A percentile compares a stretch with the other conserved stretches of the same genome.
These are phyloP conservation scores for Nymphalis io DNA, from an alignment of 1,140 invertebrate genomes.

Conservation along the genomic window DNA sequence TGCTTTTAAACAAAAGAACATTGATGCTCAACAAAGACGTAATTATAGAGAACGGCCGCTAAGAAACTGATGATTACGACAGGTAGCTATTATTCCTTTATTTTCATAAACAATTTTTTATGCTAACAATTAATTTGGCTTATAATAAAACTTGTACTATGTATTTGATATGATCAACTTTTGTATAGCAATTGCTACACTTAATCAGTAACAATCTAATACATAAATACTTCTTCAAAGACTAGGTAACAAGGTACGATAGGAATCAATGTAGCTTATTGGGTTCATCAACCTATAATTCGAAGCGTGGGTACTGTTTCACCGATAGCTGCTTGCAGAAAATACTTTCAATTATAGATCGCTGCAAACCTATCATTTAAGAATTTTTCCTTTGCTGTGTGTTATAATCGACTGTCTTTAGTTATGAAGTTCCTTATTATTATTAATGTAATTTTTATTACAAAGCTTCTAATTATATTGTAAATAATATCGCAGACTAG, in stretches of 20 bases:
- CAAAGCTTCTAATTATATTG: too few relatives aligned
- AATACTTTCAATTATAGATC: conserved; percentile 54
- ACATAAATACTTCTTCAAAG: conserved; percentile 11
- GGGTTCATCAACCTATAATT: conserved; percentile 56
- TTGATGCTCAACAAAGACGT: conserved; percentile 69
- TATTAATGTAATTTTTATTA: too few relatives aligned
- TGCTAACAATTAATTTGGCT: not conserved
- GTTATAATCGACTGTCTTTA: conserved; percentile 3
- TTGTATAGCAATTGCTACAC: conserved; percentile 4
- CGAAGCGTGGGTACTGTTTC: conserved; percentile 49
- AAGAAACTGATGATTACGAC: conserved; percentile 47
- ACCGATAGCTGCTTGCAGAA: conserved; percentile 39
- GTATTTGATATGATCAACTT: too few relatives aligned
- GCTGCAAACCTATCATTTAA: conserved; percentile 51
- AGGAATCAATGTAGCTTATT: conserved; percentile 48
- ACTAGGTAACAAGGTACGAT: conserved; percentile 23
- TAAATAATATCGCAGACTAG: too few relatives aligned
- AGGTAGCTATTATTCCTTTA: conserved; percentile 25
- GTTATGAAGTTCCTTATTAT: not conserved
- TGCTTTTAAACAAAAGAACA: conserved; percentile 69
- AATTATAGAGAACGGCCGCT: conserved; percentile 59
- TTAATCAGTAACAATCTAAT: not conserved
- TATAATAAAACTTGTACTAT: too few relatives aligned
- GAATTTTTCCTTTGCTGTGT: conserved; percentile 41
- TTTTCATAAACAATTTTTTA: conserved; percentile 17